phyloP scores from a whole-genome alignment of 2,888 invertebrate genomes.

The Melanchra persicariae region DNA sequence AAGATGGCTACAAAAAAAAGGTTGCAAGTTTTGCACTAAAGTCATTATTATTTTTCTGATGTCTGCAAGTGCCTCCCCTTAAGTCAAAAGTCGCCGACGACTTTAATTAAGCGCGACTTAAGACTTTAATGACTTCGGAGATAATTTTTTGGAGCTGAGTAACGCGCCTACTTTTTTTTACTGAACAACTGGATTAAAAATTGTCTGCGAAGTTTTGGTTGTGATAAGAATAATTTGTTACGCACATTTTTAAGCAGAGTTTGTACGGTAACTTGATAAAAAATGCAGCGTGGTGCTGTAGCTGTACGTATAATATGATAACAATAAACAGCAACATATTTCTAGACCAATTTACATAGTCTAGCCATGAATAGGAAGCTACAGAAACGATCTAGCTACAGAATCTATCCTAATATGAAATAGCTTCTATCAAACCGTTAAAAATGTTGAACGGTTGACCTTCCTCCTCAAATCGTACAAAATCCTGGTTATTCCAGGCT shows the following conservation, averaged over 20 bases:
- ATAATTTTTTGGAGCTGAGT: slow-evolving; percentile 76
- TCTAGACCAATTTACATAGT: too few relatives aligned
- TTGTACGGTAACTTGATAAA: too few relatives aligned
- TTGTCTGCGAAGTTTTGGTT: slow-evolving; percentile 84
- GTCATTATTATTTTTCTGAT: slow-evolving; percentile 70
- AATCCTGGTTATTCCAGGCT: too few relatives aligned
- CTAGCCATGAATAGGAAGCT: too few relatives aligned
- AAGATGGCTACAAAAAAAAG: slow-evolving; percentile 45
- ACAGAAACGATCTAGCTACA: too few relatives aligned
- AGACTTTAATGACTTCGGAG: slow-evolving; percentile 83
- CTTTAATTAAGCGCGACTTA: slow-evolving; percentile 85
- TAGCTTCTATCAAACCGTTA: too few relatives aligned
- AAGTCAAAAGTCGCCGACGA: slow-evolving; percentile 54
- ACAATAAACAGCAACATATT: too few relatives aligned
- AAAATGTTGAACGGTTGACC: too few relatives aligned
- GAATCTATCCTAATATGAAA: too few relatives aligned
- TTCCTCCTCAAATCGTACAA: too few relatives aligned
- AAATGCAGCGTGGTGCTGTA: too few relatives aligned
- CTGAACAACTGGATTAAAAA: slow-evolving; percentile 76
- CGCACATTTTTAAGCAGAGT: background rate
- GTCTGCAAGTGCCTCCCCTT: slow-evolving; percentile 64
- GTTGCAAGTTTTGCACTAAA: slow-evolving; percentile 65
- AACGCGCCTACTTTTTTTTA: slow-evolving; percentile 75
- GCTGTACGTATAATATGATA: too few relatives aligned
- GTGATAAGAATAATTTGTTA: slow-evolving; percentile 62